Evolutionary conservation across 2,888 invertebrate species (phyloP).

Genomic region (Lasioglossum figueresi): DNA sequence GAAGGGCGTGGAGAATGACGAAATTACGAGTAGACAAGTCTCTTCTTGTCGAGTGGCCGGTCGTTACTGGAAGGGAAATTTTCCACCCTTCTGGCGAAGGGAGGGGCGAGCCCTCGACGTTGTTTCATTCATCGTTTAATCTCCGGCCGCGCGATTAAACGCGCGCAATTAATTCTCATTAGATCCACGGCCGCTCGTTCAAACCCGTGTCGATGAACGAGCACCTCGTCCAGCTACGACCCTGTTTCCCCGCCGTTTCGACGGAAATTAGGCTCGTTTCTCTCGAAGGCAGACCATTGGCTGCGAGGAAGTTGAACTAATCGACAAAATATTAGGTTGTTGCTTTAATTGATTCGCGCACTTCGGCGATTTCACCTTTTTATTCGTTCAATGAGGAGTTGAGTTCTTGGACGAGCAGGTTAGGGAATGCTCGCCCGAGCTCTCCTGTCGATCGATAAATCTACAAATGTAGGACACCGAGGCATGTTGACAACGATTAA

Average conservation of each 20-base stretch:
- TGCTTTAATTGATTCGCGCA: not conserved
- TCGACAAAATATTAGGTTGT: not conserved
- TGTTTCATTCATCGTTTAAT: slow-evolving; percentile 42
- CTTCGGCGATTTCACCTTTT: not conserved
- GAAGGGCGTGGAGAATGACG: slow-evolving; percentile 58
- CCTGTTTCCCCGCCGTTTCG: not conserved
- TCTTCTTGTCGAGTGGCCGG: slow-evolving; percentile 59
- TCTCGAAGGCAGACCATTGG: slow-evolving; percentile 37
- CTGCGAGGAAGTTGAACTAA: not conserved
- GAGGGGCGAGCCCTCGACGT: slow-evolving; percentile 21
- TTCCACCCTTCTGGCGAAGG: not conserved
- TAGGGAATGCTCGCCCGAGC: slow-evolving; percentile 33
- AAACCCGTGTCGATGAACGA: not conserved
- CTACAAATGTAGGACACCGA: slow-evolving; percentile 43
- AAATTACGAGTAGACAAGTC: slow-evolving; percentile 67
- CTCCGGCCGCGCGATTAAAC: not conserved
- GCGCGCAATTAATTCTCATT: slow-evolving; percentile 28
- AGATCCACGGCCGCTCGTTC: not conserved
- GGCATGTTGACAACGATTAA: slow-evolving; percentile 34
- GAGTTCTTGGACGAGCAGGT: not conserved
- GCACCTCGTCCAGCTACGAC: not conserved
- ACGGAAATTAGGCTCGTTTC: slow-evolving; percentile 43
- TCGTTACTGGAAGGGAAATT: slow-evolving; percentile 57
- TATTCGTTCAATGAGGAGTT: not conserved
- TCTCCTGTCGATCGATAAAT: slow-evolving; percentile 45